phyloP scores from a whole-genome alignment of 2,113 vertebrate genomes.

The Suncus etruscus region DNA sequence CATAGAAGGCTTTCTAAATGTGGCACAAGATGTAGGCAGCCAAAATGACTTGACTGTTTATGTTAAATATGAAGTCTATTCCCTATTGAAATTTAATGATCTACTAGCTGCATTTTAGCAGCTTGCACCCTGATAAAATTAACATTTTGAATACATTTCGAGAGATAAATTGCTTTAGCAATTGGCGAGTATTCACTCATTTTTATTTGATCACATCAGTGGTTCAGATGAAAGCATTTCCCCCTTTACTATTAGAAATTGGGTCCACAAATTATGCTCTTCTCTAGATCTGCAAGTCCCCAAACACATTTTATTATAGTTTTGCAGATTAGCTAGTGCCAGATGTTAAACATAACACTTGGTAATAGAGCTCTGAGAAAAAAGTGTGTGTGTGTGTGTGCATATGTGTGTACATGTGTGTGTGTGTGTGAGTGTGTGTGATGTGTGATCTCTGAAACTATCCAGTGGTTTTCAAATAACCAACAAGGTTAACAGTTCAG shows the following conservation, averaged over 20 bases:
- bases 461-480: not conserved
- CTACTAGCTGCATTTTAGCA: slow-evolving; percentile 55
- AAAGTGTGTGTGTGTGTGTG: no score
- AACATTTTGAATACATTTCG: slow-evolving; percentile 42
- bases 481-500: slow-evolving; percentile 36
- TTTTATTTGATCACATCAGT: slow-evolving; percentile 65
- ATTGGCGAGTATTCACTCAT: slow-evolving; percentile 22
- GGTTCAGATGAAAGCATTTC: not conserved
- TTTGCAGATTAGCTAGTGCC: slow-evolving; percentile 54
- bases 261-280: slow-evolving; percentile 55
- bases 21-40: slow-evolving; percentile 66
- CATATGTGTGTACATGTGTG: no score
- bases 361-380: not conserved
- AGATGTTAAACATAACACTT: slow-evolving; percentile 46
- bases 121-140: slow-evolving; percentile 64
- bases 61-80: slow-evolving; percentile 77
- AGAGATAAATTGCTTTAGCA: slow-evolving; percentile 36
- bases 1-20: slow-evolving; percentile 80
- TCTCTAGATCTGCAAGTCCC: slow-evolving; percentile 35
- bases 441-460: not conserved
- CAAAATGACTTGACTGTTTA: slow-evolving; percentile 83
- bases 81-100: slow-evolving; percentile 78
- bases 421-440: no score
- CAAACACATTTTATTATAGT: slow-evolving; percentile 30
- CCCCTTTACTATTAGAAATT: not conserved